Evolutionary conservation across 2,888 invertebrate genomes (phyloP).

Genomic region (Sepioteuthis lessoniana): DNA sequence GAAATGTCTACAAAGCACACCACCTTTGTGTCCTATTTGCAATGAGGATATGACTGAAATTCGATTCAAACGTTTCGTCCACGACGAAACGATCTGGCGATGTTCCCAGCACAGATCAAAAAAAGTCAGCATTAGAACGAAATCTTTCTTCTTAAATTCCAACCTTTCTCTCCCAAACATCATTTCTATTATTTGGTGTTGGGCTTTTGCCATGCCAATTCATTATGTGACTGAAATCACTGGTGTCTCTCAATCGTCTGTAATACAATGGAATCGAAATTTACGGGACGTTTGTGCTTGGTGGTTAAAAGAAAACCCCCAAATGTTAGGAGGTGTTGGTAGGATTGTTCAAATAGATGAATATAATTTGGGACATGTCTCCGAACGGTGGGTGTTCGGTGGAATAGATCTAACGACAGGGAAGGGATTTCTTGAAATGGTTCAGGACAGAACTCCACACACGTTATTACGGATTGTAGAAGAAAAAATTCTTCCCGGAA

Average conservation of each 20-base stretch:
- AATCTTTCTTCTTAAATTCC: background rate
- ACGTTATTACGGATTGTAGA: background rate
- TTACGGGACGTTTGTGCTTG: background rate
- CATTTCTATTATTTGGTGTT: background rate
- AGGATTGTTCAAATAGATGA: background rate
- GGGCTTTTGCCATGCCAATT: background rate
- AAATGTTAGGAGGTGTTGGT: background rate
- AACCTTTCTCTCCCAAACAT: background rate
- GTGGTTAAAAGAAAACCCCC: background rate
- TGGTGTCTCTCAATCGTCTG: background rate
- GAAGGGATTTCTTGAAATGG: background rate
- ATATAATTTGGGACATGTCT: background rate
- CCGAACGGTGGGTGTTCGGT: slow-evolving; percentile 5
- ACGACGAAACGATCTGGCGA: background rate
- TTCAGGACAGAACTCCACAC: background rate
- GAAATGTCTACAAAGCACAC: background rate
- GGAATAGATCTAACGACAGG: background rate
- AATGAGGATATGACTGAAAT: background rate
- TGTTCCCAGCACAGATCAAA: background rate
- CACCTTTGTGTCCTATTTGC: background rate
- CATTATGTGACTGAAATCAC: background rate
- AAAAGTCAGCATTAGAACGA: background rate
- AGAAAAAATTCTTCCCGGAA: background rate
- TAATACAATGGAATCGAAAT: background rate
- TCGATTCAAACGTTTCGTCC: background rate